A percentile compares a stretch with the other conserved stretches of the same genome.
These are phyloP conservation scores for Listronotus bonariensis DNA, from an alignment of 1,140 invertebrate genomes.

Conservation along the genomic window DNA sequence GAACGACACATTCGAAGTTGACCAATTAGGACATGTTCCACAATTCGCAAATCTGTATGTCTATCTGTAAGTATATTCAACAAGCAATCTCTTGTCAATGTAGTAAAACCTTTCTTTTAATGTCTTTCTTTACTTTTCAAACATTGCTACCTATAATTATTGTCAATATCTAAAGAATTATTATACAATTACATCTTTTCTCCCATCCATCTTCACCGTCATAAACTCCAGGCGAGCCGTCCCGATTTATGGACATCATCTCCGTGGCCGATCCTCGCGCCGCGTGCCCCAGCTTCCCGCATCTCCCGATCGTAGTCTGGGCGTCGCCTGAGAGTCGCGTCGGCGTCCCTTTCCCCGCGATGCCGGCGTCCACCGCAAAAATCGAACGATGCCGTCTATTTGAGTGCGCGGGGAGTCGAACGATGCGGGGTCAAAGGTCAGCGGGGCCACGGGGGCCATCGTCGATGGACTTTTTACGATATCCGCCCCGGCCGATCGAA, in stretches of 20 bases:
- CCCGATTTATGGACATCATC: constrained; percentile 5
- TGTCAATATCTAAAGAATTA: too few relatives aligned
- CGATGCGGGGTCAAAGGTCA: constrained; percentile 26
- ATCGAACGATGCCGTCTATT: constrained; percentile 49
- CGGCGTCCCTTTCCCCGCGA: constrained; percentile 33
- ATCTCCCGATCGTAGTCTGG: constrained; percentile 37
- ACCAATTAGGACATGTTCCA: too few relatives aligned
- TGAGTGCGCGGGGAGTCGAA: constrained; percentile 49
- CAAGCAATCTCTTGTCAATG: too few relatives aligned
- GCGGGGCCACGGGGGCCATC: constrained; percentile 22
- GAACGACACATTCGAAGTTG: too few relatives aligned
- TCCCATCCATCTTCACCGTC: too few relatives aligned
- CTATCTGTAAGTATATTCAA: too few relatives aligned
- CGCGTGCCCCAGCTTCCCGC: constrained; percentile 15
- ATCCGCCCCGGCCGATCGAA: constrained; percentile 30
- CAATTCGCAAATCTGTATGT: too few relatives aligned
- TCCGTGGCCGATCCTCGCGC: neutral
- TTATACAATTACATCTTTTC: too few relatives aligned
- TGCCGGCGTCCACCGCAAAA: constrained; percentile 46
- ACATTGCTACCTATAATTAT: too few relatives aligned
- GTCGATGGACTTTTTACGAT: constrained; percentile 50
- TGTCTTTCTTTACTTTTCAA: too few relatives aligned
- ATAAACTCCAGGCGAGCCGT: too few relatives aligned
- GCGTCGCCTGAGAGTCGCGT: constrained; percentile 43
- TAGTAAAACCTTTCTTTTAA: too few relatives aligned